phyloP scores from a whole-genome alignment of 2,113 vertebrate species.

The Murina feae region DNA sequence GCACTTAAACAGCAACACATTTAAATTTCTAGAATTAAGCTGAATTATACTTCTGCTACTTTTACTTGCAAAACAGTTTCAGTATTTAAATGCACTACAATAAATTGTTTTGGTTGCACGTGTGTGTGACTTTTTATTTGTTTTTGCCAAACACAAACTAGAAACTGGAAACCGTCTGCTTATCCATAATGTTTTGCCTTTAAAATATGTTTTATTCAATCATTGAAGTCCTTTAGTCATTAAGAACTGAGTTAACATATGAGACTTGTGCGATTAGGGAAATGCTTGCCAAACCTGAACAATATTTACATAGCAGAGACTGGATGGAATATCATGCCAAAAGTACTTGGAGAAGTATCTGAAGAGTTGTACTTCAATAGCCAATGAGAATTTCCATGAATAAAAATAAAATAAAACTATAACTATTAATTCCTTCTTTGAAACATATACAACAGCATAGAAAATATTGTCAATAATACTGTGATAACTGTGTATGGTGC shows the following conservation, averaged over 20 bases:
- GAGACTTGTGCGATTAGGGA: slow-evolving; percentile 49
- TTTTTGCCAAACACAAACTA: slow-evolving; percentile 39
- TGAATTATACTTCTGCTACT: neutral
- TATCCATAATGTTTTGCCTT: slow-evolving; percentile 47
- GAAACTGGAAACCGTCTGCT: slow-evolving; percentile 37
- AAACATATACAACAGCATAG: neutral
- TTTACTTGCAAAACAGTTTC: neutral
- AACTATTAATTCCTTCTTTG: neutral
- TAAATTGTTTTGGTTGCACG: neutral
- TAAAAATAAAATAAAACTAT: slow-evolving; percentile 36
- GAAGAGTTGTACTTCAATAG: neutral
- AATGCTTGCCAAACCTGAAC: slow-evolving; percentile 2
- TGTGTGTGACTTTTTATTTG: slow-evolving; percentile 19
- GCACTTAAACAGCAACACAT: neutral
- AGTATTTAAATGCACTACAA: neutral
- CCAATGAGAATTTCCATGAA: neutral
- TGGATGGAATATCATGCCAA: slow-evolving; percentile 14
- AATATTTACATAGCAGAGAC: neutral
- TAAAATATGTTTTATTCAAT: slow-evolving; percentile 48
- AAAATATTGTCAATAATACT: neutral
- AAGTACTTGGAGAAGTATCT: slow-evolving; percentile 32
- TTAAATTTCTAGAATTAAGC: neutral
- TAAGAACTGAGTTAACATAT: slow-evolving; percentile 60
- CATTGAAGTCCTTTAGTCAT: slow-evolving; percentile 25
- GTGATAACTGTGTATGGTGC: neutral